A percentile compares a stretch with the other conserved stretches of the same genome.
Evolutionary conservation across 2,797 vertebrate genomes (phyloP).

Genomic region (Yasuhikotakia modesta): DNA sequence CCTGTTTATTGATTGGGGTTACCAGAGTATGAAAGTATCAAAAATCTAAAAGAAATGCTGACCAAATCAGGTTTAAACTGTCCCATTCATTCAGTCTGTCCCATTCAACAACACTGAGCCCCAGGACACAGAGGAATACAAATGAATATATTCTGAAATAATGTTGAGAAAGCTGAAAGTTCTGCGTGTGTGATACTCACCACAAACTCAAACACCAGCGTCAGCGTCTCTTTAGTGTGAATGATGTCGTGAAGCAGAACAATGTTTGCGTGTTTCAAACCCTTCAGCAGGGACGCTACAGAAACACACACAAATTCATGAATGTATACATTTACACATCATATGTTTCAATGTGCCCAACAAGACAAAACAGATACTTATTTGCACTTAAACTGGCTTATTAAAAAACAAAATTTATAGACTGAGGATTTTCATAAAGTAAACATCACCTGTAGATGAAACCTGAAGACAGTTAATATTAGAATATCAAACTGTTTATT

Average conservation of each 20-base stretch:
- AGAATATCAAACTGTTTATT: no score
- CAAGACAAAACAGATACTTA: no score
- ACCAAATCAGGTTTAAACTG: background rate
- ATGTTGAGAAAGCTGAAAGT: background rate
- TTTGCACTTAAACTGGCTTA: no score
- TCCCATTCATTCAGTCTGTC: background rate
- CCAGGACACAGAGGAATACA: background rate
- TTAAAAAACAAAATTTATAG: no score
- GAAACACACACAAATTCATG: slow-evolving; percentile 9
- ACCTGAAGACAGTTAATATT: no score
- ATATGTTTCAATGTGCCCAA: no score
- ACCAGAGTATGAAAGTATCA: background rate
- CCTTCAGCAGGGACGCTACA: slow-evolving; percentile 93
- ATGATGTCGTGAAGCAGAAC: slow-evolving; percentile 89
- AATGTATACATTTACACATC: no score
- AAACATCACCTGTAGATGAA: no score
- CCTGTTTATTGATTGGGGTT: no score
- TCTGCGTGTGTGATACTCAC: slow-evolving; percentile 73
- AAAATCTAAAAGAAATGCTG: background rate
- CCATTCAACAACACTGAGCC: no score
- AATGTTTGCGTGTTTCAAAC: slow-evolving; percentile 86
- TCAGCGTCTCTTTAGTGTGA: slow-evolving; percentile 87
- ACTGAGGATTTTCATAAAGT: no score
- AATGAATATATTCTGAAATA: background rate
- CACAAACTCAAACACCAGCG: slow-evolving; percentile 87